Evolutionary conservation across 2,888 invertebrate species (phyloP), one percentile per base, ranked within the genome.

Genomic region (Busseola fusca): DNA sequence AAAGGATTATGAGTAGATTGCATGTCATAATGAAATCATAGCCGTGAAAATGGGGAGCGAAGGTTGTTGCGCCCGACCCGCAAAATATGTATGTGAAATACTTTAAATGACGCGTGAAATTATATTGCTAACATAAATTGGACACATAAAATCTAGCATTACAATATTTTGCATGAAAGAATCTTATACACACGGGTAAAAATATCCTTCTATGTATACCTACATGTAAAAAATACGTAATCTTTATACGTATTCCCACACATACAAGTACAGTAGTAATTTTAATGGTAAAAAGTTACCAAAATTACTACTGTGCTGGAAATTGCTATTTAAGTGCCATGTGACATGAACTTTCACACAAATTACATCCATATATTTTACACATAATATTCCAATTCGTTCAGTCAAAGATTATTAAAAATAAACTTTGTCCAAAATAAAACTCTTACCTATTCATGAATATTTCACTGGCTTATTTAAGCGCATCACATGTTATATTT

Each of bases 11-110:
- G 84, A 85, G 77, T 74, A 62, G 75, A 84, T 90, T 78, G 87
- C 87, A 87, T 89, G 89, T 84, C 76, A 76, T 82, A 84, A 83
- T 80, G 68, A 73, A 87, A 87, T 86, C 78, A 79, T 78, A 85
- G 81, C 84, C 87, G 82, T 87, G 82, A 88, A 90, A 88, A 82
- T 76, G 82, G 76, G 74, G 83, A 80, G 78, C 62, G 75, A 87
- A 87, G 86, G 85, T 82, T 86, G 72, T 76, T 83, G 66, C 76
- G 75, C 62, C 64, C 60, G 72, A 58, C 76, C 74, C 71, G 82
- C 72, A 76, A 78, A 81, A 84, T 80, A 84, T 80, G 76, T 81
- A 85, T 78, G 77, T 81, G 80, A 86, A 86, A 87, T 82, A 82
- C 58, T 76, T 81, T 74, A 81, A 85, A 87, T 77, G 84, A 76